These are phyloP conservation scores for Anorthoa munda DNA, from an alignment of 2,888 invertebrate genomes.

Conservation along the genomic window DNA sequence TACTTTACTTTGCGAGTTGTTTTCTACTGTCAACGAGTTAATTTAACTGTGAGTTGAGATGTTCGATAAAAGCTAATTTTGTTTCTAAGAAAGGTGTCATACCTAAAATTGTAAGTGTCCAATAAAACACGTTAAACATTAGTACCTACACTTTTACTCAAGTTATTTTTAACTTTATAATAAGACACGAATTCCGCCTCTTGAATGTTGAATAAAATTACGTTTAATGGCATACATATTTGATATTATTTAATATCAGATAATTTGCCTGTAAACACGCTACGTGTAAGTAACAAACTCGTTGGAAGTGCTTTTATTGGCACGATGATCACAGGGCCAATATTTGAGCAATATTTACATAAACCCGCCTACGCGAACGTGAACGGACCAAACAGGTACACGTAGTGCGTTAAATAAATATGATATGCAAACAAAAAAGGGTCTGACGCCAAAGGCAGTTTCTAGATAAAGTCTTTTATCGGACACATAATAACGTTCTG, in stretches of 20 bases:
- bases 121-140: not conserved
- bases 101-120: not conserved
- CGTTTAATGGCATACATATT: constrained; percentile 18
- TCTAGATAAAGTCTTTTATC: constrained; percentile 83
- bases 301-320: constrained; percentile 49
- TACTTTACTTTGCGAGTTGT: constrained; percentile 32
- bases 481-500: constrained; percentile 84
- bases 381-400: constrained; percentile 52
- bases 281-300: constrained; percentile 45
- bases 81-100: not conserved
- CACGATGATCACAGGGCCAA: constrained; percentile 51
- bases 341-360: constrained; percentile 60
- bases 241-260: constrained; percentile 34
- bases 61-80: not conserved
- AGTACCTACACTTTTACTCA: not conserved
- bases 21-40: constrained; percentile 36
- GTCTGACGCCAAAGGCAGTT: constrained; percentile 75
- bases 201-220: constrained; percentile 34
- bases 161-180: no score
- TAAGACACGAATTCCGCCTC: constrained; percentile 1
- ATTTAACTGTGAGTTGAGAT: constrained; percentile 24
- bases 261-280: constrained; percentile 38
- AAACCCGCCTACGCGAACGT: constrained; percentile 49
- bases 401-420: constrained; percentile 66
- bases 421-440: constrained; percentile 74